A percentile compares a stretch with the other conserved stretches of the same genome.
Evolutionary conservation across 2,113 vertebrate genomes (phyloP).

Genomic region (Malurus cyaneus): DNA sequence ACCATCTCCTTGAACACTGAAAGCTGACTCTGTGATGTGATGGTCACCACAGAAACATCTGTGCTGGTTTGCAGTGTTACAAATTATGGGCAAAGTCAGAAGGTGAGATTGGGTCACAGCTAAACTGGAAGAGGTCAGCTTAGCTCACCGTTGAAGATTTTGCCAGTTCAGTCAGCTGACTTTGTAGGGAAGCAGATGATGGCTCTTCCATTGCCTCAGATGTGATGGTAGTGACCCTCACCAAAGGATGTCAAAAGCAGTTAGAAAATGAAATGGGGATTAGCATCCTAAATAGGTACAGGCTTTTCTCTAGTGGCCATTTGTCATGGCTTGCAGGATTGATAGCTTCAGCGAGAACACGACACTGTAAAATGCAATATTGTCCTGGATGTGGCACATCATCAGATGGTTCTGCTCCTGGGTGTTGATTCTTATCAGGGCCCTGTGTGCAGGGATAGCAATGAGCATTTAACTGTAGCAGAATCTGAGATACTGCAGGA

Average conservation of each 20-base stretch:
- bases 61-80: neutral
- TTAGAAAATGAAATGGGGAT: slow-evolving; percentile 19
- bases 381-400: neutral
- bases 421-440: neutral
- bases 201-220: neutral
- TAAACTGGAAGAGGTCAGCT: slow-evolving; percentile 20
- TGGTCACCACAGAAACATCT: neutral
- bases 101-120: neutral
- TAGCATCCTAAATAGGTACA: slow-evolving; percentile 1
- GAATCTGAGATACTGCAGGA: neutral
- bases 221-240: slow-evolving; percentile 14
- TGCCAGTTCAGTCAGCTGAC: neutral
- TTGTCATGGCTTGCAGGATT: neutral
- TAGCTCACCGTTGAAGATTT: neutral
- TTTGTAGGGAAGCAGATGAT: neutral
- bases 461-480: neutral
- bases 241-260: slow-evolving; percentile 6
- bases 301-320: neutral
- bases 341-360: neutral
- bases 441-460: neutral
- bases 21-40: neutral
- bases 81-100: neutral
- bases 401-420: neutral
- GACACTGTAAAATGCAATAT: neutral
- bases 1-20: neutral